Conservation (phyloP, 2,888 invertebrate genomes). For the Eurytoma californica region DNA sequence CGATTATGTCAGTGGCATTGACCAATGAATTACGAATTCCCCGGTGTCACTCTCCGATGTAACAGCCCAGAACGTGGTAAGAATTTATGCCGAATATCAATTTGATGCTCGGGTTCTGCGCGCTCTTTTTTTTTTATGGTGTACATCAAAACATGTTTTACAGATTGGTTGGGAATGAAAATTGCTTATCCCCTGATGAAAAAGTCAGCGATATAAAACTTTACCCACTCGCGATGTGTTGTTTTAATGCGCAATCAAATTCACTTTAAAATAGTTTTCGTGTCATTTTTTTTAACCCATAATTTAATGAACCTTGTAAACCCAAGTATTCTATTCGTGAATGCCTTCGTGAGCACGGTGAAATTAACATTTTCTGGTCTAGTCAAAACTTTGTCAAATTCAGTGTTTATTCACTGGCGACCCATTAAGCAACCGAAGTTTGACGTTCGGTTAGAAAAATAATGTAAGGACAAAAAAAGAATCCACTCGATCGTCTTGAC, state of each 20-base stretch:
- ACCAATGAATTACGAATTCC: conserved; percentile 37
- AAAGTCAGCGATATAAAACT: too few species aligned
- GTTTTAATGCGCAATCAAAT: too few species aligned
- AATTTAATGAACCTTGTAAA: too few species aligned
- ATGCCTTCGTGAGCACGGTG: too few species aligned
- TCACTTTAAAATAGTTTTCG: too few species aligned
- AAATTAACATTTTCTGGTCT: too few species aligned
- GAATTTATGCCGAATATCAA: conserved; percentile 23
- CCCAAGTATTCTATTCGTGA: too few species aligned
- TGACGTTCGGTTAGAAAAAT: not conserved
- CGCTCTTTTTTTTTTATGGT: not conserved
- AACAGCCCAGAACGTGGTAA: not conserved
- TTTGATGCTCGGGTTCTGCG: not conserved
- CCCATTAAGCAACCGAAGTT: too few species aligned
- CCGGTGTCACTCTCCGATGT: not conserved
- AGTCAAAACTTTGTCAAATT: too few species aligned
- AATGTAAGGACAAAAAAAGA: not conserved
- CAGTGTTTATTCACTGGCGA: too few species aligned
- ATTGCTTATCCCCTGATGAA: not conserved
- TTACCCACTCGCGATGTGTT: too few species aligned
- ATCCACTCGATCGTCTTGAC: not conserved
- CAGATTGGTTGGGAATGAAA: not conserved
- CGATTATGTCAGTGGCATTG: conserved; percentile 40
- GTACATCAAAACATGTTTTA: not conserved
- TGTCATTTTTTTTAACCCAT: not conserved